Evolutionary conservation across 2,888 invertebrate species (phyloP).

Genomic region (Ceratothoa steindachneri): DNA sequence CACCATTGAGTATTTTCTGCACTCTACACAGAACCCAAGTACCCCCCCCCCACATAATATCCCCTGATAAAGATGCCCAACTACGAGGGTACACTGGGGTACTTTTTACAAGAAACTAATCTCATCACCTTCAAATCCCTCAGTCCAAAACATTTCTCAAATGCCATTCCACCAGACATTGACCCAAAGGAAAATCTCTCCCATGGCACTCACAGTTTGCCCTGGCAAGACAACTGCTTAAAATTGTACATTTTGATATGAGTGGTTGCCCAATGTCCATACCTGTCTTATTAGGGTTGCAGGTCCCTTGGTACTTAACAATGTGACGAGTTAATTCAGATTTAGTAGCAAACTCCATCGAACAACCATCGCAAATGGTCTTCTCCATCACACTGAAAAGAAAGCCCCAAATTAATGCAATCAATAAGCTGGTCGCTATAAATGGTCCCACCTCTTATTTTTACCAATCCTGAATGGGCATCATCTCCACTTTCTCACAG

Average conservation of each 20-base stretch:
- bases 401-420: background rate
- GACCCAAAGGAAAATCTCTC: no score
- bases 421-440: background rate
- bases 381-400: constrained; percentile 15
- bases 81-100: no score
- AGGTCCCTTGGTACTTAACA: constrained; percentile 45
- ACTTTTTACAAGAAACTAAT: no score
- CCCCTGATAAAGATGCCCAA: no score
- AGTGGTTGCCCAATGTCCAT: background rate
- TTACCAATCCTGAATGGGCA: no score
- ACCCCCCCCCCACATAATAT: no score
- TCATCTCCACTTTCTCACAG: no score
- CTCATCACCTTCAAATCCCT: no score
- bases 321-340: constrained; percentile 40
- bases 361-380: constrained; percentile 34
- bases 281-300: constrained; percentile 40
- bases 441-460: no score
- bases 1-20: no score
- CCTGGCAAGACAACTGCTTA: background rate
- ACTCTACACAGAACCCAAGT: no score
- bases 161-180: background rate
- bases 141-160: no score
- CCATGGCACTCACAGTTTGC: background rate
- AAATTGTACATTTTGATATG: background rate
- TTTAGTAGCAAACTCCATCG: constrained; percentile 31